These are phyloP conservation scores for Cryptus armator DNA, from an alignment of 2,888 invertebrate species.

Conservation along the genomic window DNA sequence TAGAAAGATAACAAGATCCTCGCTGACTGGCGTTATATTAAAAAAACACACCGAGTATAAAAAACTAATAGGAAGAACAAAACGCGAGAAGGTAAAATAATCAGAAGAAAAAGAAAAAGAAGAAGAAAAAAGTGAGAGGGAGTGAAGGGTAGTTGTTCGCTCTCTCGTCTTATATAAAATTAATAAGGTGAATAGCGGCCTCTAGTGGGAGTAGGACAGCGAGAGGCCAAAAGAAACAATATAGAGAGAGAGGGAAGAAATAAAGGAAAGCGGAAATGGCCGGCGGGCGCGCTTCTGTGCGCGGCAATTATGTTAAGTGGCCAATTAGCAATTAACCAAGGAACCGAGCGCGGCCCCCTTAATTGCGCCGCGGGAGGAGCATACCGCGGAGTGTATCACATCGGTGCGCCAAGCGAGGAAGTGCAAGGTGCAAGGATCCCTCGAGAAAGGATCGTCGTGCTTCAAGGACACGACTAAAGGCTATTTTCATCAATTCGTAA, in stretches of 20 bases:
- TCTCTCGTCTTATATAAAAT: constrained; percentile 61
- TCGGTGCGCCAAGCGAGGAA: constrained; percentile 56
- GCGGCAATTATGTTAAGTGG: constrained; percentile 82
- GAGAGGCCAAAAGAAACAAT: not conserved
- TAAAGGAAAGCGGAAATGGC: constrained; percentile 82
- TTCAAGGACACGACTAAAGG: not conserved
- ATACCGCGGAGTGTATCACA: constrained; percentile 55
- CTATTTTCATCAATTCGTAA: constrained; percentile 10
- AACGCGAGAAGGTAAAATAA: not conserved
- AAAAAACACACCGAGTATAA: constrained; percentile 63
- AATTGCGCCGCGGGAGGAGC: constrained; percentile 75
- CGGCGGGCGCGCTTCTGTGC: constrained; percentile 78
- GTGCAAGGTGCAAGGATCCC: constrained; percentile 52
- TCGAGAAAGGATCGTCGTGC: not conserved
- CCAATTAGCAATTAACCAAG: constrained; percentile 83
- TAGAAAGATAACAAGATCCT: not conserved
- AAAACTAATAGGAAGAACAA: not conserved
- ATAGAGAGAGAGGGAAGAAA: constrained; percentile 70
- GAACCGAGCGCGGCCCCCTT: constrained; percentile 78
- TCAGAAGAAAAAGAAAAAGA: not conserved
- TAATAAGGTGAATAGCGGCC: constrained; percentile 48
- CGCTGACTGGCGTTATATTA: not conserved
- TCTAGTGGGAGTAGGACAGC: constrained; percentile 31
- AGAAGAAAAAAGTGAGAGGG: constrained; percentile 61
- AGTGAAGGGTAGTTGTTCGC: constrained; percentile 11